Conservation (phyloP, 2,113 vertebrate species). For the Montifringilla adamsi region DNA sequence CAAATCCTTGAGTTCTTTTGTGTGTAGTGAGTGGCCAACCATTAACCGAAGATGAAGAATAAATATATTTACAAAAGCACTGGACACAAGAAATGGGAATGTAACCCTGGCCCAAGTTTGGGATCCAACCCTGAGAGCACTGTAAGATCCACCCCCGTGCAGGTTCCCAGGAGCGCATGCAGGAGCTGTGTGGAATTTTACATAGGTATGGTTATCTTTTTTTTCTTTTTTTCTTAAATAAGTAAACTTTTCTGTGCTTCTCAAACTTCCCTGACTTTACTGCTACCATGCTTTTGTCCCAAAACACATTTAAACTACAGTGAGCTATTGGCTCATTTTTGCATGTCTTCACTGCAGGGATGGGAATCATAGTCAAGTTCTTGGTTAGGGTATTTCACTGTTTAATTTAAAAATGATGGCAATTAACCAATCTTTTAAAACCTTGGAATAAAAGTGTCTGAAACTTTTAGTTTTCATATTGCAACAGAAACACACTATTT, state of each 20-base stretch:
- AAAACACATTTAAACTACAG: background rate
- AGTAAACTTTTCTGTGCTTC: constrained; percentile 71
- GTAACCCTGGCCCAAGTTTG: background rate
- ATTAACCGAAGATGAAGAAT: constrained; percentile 47
- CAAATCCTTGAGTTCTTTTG: constrained; percentile 28
- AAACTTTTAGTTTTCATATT: constrained; percentile 28
- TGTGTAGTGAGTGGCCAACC: constrained; percentile 22
- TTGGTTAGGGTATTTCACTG: background rate
- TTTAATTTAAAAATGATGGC: constrained; percentile 34
- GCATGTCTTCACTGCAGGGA: background rate
- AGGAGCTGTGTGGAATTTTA: constrained; percentile 11
- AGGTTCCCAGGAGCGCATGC: constrained; percentile 31
- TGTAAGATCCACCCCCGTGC: background rate
- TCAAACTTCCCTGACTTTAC: constrained; percentile 64
- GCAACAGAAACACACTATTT: constrained; percentile 39
- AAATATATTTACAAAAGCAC: constrained; percentile 47
- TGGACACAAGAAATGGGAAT: constrained; percentile 32
- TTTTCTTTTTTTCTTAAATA: background rate
- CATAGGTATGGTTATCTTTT: background rate
- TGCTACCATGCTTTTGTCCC: background rate
- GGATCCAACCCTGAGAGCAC: constrained; percentile 1
- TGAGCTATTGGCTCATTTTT: background rate
- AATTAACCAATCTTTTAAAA: constrained; percentile 1
- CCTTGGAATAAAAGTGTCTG: background rate
- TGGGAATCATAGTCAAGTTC: constrained; percentile 5